Conservation (phyloP, 2,888 invertebrate species). For the Drosophila buzzatii region DNA sequence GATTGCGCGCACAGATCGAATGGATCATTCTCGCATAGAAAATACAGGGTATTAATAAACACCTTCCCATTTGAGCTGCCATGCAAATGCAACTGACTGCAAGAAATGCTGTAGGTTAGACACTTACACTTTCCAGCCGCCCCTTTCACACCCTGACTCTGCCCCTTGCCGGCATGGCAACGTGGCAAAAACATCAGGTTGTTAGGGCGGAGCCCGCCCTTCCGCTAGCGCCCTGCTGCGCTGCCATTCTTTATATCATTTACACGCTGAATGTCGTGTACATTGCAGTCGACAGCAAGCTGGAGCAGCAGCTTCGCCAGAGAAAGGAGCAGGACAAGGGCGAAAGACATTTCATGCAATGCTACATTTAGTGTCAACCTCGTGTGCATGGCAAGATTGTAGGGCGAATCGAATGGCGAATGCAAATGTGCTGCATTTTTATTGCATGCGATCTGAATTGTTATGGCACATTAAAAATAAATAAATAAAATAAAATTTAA, state of each 20-base stretch:
- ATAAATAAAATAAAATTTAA: background rate
- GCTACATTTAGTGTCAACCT: slow-evolving; percentile 38
- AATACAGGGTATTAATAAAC: slow-evolving; percentile 39
- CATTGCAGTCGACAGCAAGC: slow-evolving; percentile 37
- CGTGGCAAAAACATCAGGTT: slow-evolving; percentile 46
- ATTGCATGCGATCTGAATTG: slow-evolving; percentile 20
- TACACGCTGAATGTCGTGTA: slow-evolving; percentile 59
- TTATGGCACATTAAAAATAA: background rate
- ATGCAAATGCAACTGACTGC: slow-evolving; percentile 54
- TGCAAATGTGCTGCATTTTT: slow-evolving; percentile 27
- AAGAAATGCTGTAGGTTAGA: slow-evolving; percentile 53
- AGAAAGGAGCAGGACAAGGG: background rate
- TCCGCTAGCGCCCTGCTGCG: slow-evolving; percentile 1
- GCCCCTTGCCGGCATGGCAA: slow-evolving; percentile 29
- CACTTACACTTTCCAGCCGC: slow-evolving; percentile 55
- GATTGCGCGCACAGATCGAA: background rate
- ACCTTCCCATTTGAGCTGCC: slow-evolving; percentile 37
- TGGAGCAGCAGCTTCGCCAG: background rate
- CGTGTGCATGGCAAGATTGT: slow-evolving; percentile 12
- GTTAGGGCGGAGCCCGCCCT: background rate
- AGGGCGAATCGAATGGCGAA: slow-evolving; percentile 23
- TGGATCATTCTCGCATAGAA: background rate
- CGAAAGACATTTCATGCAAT: slow-evolving; percentile 7
- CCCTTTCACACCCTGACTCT: background rate
- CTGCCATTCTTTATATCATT: slow-evolving; percentile 68